phyloP scores from a whole-genome alignment of 1,140 invertebrate species.

The Drosophila tropicalis region DNA sequence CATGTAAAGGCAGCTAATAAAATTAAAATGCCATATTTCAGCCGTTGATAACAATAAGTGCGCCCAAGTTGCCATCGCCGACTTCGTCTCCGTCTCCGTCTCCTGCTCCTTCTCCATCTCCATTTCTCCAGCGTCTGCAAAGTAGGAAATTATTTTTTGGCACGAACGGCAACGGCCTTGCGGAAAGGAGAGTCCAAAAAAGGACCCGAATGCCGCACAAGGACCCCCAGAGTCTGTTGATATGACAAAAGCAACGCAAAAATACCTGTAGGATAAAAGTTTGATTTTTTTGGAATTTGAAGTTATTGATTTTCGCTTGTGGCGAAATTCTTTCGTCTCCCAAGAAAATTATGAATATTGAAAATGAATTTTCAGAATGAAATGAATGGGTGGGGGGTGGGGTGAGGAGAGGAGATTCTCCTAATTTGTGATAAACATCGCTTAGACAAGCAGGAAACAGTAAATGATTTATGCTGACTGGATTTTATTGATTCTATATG shows the following conservation, averaged over 20 bases:
- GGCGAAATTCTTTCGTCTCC: constrained; percentile 53
- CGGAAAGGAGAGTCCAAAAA: constrained; percentile 5
- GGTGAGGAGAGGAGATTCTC: constrained; percentile 18
- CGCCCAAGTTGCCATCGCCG: constrained; percentile 62
- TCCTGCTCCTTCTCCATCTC: not conserved
- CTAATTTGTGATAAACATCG: constrained; percentile 65
- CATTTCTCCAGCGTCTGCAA: constrained; percentile 49
- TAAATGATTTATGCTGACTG: constrained; percentile 66
- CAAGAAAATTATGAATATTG: constrained; percentile 76
- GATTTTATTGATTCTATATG: constrained; percentile 75
- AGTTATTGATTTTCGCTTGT: constrained; percentile 73
- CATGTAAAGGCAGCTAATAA: constrained; percentile 77
- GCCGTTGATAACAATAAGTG: constrained; percentile 81
- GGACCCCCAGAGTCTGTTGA: constrained; percentile 53
- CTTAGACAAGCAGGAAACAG: constrained; percentile 38
- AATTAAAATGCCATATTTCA: constrained; percentile 82
- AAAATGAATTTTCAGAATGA: constrained; percentile 49
- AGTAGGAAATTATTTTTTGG: constrained; percentile 79
- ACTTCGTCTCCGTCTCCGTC: constrained; percentile 25
- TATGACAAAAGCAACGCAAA: constrained; percentile 64
- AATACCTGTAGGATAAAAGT: constrained; percentile 71
- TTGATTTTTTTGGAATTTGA: constrained; percentile 24
- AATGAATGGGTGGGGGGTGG: not conserved
- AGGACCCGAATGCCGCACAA: constrained; percentile 21
- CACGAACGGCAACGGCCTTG: constrained; percentile 75